Evolutionary conservation across 2,113 vertebrate species (phyloP).

Genomic region (Hemibagrus wyckioides): DNA sequence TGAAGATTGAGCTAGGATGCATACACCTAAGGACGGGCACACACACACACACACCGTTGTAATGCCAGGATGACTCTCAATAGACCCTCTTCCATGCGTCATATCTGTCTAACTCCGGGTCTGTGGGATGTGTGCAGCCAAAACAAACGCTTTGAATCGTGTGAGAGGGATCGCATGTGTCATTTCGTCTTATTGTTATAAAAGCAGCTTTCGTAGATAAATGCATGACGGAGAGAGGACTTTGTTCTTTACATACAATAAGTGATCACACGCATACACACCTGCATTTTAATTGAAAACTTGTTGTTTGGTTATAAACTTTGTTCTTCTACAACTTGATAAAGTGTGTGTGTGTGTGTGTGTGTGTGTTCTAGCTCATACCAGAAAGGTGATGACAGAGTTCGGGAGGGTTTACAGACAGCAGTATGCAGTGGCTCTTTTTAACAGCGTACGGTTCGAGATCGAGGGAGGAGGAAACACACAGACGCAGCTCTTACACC

Average conservation of each 20-base stretch:
- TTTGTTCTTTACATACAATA: background rate
- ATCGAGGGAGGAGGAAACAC: constrained; percentile 83
- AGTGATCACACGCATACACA: too few relatives aligned
- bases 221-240: background rate
- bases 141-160: background rate
- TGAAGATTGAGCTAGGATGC: background rate
- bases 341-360: constrained; percentile 26
- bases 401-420: constrained; percentile 81
- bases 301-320: background rate
- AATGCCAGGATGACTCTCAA: background rate
- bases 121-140: background rate
- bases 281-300: background rate
- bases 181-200: background rate
- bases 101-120: background rate
- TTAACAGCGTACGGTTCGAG: constrained; percentile 90
- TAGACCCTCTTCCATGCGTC: background rate
- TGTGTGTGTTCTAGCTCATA: constrained; percentile 73
- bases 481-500: constrained; percentile 89
- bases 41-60: background rate
- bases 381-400: constrained; percentile 78
- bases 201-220: background rate
- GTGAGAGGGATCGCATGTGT: too few relatives aligned
- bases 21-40: background rate
- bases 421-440: constrained; percentile 88
- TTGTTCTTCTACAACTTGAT: background rate